A percentile compares a stretch with the other conserved stretches of the same genome.
phyloP scores from a whole-genome alignment of 2,113 vertebrate genomes.

The Heteronetta atricapilla region DNA sequence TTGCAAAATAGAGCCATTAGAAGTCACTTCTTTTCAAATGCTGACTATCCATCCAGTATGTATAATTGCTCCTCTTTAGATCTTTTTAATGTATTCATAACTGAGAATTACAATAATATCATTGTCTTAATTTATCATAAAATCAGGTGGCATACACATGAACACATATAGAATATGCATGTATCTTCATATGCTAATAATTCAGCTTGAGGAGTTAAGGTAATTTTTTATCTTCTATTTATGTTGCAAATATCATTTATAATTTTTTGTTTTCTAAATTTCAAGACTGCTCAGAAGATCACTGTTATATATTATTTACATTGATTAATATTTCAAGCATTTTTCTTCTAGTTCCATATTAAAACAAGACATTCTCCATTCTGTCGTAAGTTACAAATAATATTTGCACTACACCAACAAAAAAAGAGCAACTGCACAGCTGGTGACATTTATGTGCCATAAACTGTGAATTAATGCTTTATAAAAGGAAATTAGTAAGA shows the following conservation, averaged over 20 bases:
- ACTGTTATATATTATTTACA: conserved; percentile 37
- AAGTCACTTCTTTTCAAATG: background rate
- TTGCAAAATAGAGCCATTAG: conserved; percentile 17
- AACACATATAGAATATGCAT: background rate
- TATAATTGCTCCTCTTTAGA: conserved; percentile 2
- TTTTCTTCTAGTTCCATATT: conserved; percentile 41
- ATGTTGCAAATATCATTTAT: conserved; percentile 39
- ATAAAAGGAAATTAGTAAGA: background rate
- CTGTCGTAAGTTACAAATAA: conserved; percentile 52
- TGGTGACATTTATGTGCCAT: conserved; percentile 10
- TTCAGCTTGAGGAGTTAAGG: conserved; percentile 51
- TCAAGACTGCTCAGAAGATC: conserved; percentile 15
- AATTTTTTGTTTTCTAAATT: conserved; percentile 35
- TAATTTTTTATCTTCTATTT: conserved; percentile 32
- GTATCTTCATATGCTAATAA: background rate
- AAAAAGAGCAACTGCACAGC: background rate
- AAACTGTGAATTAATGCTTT: conserved; percentile 22
- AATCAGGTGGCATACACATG: background rate
- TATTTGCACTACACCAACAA: background rate
- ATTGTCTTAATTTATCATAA: conserved; percentile 54
- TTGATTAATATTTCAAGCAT: conserved; percentile 58
- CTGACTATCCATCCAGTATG: conserved; percentile 23
- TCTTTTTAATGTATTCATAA: conserved; percentile 43
- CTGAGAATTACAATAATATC: conserved; percentile 11
- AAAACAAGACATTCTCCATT: conserved; percentile 50